Conservation (phyloP, 1,140 invertebrate species). For the Bombus breviceps region DNA sequence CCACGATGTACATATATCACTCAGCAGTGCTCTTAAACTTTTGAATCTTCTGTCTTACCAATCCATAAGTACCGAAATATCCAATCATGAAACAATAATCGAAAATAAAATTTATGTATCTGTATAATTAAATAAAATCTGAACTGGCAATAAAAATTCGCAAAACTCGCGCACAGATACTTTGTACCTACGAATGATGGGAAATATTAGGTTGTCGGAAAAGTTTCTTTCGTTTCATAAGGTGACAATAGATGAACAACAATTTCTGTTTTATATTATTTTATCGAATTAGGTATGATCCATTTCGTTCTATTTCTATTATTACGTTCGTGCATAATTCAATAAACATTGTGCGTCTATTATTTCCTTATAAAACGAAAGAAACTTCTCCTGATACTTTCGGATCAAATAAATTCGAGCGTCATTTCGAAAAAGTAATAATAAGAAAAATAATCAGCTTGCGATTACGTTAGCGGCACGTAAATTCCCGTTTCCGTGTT, state of each 20-base stretch:
- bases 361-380: no score
- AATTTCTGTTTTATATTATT: no score
- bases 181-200: not conserved
- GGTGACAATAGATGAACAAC: no score
- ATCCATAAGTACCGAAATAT: not conserved
- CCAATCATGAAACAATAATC: no score
- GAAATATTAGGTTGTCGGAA: fast-evolving
- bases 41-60: not conserved
- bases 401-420: not conserved
- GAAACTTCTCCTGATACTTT: no score
- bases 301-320: no score
- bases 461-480: not conserved
- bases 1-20: not conserved
- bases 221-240: no score
- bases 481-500: not conserved
- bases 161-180: not conserved
- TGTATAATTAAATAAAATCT: no score
- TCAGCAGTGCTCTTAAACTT: not conserved
- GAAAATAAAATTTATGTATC: not conserved
- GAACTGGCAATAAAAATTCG: not conserved
- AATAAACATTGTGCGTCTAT: no score
- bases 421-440: not conserved
- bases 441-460: not conserved
- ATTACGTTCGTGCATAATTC: no score
- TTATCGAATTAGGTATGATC: no score